phyloP scores from a whole-genome alignment of 2,113 vertebrate species.

The Callospermophilus lateralis region DNA sequence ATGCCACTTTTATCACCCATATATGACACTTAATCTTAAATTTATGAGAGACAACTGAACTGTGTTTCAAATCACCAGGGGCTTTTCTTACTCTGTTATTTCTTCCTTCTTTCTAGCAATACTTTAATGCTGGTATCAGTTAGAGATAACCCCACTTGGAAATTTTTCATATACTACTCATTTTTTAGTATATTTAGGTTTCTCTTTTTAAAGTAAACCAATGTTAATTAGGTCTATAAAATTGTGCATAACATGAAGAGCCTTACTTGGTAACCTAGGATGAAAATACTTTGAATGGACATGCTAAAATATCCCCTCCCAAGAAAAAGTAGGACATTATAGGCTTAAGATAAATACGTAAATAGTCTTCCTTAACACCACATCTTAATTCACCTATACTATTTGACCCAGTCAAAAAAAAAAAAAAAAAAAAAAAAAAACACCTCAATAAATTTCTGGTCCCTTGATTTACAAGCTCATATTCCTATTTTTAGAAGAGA shows the following conservation, averaged over 20 bases:
- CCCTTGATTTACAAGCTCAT: constrained; percentile 32
- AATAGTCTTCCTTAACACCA: constrained; percentile 4
- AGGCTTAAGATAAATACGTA: not conserved
- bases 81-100: constrained; percentile 82
- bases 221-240: constrained; percentile 64
- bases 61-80: constrained; percentile 87
- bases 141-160: constrained; percentile 68
- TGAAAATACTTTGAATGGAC: constrained; percentile 44
- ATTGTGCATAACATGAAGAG: constrained; percentile 8
- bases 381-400: constrained; percentile 1
- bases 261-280: constrained; percentile 36
- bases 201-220: constrained; percentile 64
- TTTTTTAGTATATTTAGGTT: constrained; percentile 74
- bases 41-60: constrained; percentile 88
- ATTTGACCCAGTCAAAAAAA: constrained; percentile 21
- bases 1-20: constrained; percentile 88
- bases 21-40: constrained; percentile 88
- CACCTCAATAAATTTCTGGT: not conserved
- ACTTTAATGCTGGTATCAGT: constrained; percentile 46
- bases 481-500: constrained; percentile 39
- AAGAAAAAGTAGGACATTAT: constrained; percentile 43
- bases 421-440: constrained; percentile 6
- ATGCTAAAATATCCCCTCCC: not conserved
- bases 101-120: constrained; percentile 71
- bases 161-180: constrained; percentile 30